Conservation (phyloP, 2,888 invertebrate genomes). For the Melieria crassipennis region DNA sequence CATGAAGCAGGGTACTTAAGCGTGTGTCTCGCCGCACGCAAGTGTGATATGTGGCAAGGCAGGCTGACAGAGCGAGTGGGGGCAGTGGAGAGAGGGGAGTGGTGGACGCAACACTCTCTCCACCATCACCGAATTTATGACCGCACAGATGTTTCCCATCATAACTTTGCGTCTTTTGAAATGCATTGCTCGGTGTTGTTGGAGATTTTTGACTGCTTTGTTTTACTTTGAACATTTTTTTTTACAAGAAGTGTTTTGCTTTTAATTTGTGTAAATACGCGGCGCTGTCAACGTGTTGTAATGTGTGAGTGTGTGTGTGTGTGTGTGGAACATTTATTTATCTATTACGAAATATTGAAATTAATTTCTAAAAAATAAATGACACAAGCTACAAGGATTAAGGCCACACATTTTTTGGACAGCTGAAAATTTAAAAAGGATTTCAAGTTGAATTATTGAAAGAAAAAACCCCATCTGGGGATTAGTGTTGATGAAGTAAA, state of each 20-base stretch:
- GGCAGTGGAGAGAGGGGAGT: neutral
- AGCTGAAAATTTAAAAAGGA: too few relatives aligned
- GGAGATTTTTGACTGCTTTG: neutral
- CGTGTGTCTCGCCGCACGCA: slow-evolving; percentile 22
- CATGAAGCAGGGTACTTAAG: slow-evolving; percentile 30
- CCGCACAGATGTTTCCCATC: slow-evolving; percentile 46
- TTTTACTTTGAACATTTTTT: slow-evolving; percentile 15
- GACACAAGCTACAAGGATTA: too few relatives aligned
- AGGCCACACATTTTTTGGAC: too few relatives aligned
- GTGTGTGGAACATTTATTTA: neutral
- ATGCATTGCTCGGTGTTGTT: slow-evolving; percentile 12
- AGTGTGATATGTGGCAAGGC: slow-evolving; percentile 22
- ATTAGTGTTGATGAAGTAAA: too few relatives aligned
- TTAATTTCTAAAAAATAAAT: neutral
- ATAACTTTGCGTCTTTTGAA: slow-evolving; percentile 34
- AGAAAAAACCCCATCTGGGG: too few relatives aligned
- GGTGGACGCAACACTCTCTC: neutral
- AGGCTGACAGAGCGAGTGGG: neutral
- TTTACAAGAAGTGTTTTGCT: slow-evolving; percentile 7
- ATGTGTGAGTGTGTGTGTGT: neutral
- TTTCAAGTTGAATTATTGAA: too few relatives aligned
- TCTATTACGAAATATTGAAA: neutral
- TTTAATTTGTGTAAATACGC: slow-evolving; percentile 11
- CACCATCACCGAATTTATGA: slow-evolving; percentile 43
- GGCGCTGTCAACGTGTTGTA: neutral